Conservation (phyloP, 1,140 invertebrate species). For the Diprion similis region DNA sequence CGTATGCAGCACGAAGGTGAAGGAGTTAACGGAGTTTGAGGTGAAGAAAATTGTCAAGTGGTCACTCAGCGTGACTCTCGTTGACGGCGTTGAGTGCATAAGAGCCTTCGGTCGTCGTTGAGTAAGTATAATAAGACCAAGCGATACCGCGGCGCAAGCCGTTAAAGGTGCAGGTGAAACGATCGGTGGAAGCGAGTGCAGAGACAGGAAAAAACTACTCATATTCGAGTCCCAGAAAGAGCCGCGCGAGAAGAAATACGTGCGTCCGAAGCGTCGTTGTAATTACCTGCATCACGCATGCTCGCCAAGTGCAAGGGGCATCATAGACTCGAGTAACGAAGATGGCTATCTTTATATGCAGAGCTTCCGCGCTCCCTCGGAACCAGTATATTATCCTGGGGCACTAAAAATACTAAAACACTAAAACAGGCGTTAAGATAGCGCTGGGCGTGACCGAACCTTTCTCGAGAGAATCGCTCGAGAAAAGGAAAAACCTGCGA, state of each 20-base stretch:
- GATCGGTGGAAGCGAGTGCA: too few relatives aligned
- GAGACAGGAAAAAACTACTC: background rate
- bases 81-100: background rate
- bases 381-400: conserved; percentile 42
- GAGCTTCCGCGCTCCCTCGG: background rate
- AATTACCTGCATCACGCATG: conserved; percentile 2
- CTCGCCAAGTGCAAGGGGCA: background rate
- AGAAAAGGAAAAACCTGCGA: background rate
- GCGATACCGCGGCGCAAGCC: background rate
- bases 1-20: background rate
- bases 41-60: background rate
- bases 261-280: background rate
- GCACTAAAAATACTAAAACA: conserved; percentile 43
- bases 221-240: background rate
- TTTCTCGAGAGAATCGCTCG: background rate
- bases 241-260: background rate
- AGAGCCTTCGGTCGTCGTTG: background rate
- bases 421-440: conserved; percentile 46
- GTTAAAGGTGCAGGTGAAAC: too few relatives aligned
- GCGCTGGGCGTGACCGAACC: conserved; percentile 42
- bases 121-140: background rate
- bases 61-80: conserved; percentile 9
- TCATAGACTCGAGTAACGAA: background rate
- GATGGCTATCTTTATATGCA: conserved; percentile 14
- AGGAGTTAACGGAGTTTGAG: background rate